These are phyloP conservation scores for Endomychus coccineus DNA, from an alignment of 2,888 invertebrate species.

Conservation along the genomic window DNA sequence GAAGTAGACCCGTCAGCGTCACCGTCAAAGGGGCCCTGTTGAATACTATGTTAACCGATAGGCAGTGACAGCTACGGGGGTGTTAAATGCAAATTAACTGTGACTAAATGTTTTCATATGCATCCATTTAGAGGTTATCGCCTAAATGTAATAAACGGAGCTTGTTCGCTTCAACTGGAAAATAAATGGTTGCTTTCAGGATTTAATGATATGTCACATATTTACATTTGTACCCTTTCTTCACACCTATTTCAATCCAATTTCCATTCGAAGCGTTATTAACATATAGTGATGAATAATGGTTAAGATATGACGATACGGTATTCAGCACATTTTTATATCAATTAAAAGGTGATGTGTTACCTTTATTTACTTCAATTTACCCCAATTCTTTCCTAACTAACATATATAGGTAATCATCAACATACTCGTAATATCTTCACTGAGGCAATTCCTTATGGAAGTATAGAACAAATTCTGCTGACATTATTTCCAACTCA, in stretches of 20 bases:
- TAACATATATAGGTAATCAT: too few relatives aligned
- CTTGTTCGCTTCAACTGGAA: slow-evolving; percentile 14
- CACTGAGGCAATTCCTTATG: too few relatives aligned
- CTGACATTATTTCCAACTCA: too few relatives aligned
- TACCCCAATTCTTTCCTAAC: too few relatives aligned
- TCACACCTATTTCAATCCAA: slow-evolving; percentile 1
- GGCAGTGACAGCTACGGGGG: slow-evolving; percentile 34
- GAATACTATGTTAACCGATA: slow-evolving; percentile 31
- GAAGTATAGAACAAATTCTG: too few relatives aligned
- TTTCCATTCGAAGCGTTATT: too few relatives aligned
- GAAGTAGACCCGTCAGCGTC: slow-evolving; percentile 17
- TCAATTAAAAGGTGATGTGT: too few relatives aligned
- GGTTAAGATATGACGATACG: too few relatives aligned
- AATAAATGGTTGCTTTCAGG: slow-evolving; percentile 16
- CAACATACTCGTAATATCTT: too few relatives aligned
- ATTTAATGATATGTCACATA: slow-evolving; percentile 22
- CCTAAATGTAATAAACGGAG: slow-evolving; percentile 22
- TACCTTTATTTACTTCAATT: too few relatives aligned
- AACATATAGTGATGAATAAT: too few relatives aligned
- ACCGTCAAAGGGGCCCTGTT: slow-evolving; percentile 23
- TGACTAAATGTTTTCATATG: slow-evolving; percentile 31
- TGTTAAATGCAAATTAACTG: slow-evolving; percentile 37
- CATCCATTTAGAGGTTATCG: slow-evolving; percentile 29
- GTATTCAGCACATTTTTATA: too few relatives aligned
- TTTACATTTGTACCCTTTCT: slow-evolving; percentile 24